Base-by-base conservation (phyloP, 2,888 invertebrate genomes). In the Dorcus parallelipipedus region DNA sequence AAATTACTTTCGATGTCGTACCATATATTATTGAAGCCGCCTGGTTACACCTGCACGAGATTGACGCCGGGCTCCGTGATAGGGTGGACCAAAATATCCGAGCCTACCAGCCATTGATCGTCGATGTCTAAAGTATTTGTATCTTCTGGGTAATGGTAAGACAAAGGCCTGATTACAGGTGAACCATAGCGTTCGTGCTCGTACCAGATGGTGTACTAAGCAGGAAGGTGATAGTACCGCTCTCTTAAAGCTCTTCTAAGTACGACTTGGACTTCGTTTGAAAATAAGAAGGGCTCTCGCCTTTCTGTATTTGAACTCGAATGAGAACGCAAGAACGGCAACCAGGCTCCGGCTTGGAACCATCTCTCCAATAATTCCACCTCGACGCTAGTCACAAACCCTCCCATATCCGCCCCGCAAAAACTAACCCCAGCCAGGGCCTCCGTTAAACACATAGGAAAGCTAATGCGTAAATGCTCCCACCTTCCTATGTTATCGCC, bases 401-500 rank as follows among this genome's bases (percentile, higher is more conserved):
- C 99, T 5, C 95, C 97, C 26, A 99, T 88, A 78, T 99, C 99
- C 5, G 97, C 94, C 4, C 98, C 98, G 65, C 87, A 87, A 79
- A 96, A 94, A 0, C 93, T 90, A 66, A 96, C 84, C 0, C 98
- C 98, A 3, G 91, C 84, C 0, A 93, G 79, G 1, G 89, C 86
- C 38, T 95, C 80, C 0, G 91, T 89, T 1, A 99, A 80, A 68
- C 97, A 90, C 97, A 97, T 97, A 0, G 96, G 93, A 41, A 93
- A 85, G 0, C 90, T 88, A 3, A 87, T 85, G 54, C 87, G 86
- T 14, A 99, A 82, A 79, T 95, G 95, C 3, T 85, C 84, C 97
- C 97, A 99, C 26, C 94, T 91, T 0, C 93, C 96, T 47, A 83
- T 81, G 76, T 98, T 99, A 78, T 99, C 99, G 0, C 99, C 99